Conservation (phyloP, 2,888 invertebrate species). For the Polydrusus cervinus region DNA sequence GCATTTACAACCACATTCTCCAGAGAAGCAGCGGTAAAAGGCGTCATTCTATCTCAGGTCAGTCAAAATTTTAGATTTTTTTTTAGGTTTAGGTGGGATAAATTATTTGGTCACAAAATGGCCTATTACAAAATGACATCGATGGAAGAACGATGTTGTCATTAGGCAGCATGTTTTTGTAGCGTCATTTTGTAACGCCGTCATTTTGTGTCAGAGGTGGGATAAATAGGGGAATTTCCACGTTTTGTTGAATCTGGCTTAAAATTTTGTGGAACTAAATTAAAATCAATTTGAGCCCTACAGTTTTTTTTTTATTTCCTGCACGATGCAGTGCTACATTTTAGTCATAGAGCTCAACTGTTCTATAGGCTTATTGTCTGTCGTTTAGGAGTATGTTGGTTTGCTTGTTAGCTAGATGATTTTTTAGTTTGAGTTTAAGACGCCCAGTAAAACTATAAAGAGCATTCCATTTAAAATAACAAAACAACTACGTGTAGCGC, state of each 20-base stretch:
- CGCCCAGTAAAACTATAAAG: too few relatives aligned
- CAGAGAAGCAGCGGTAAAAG: constrained; percentile 63
- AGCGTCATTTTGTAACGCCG: too few relatives aligned
- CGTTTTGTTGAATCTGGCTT: not conserved
- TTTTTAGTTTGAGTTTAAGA: too few relatives aligned
- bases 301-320: not conserved
- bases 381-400: not conserved
- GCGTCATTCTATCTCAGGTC: constrained; percentile 70
- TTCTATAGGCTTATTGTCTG: not conserved
- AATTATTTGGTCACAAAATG: too few relatives aligned
- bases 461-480: too few relatives aligned
- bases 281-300: not conserved
- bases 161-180: too few relatives aligned
- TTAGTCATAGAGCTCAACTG: not conserved
- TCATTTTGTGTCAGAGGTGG: too few relatives aligned
- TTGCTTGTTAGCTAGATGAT: not conserved
- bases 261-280: not conserved
- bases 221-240: not conserved
- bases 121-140: not conserved
- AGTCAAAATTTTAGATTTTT: constrained; percentile 55
- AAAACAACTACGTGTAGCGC: too few relatives aligned
- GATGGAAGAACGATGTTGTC: too few relatives aligned
- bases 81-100: constrained; percentile 1
- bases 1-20: constrained; percentile 63
- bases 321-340: not conserved